Conservation (phyloP, 2,113 vertebrate species). For the Macroglossus sobrinus region DNA sequence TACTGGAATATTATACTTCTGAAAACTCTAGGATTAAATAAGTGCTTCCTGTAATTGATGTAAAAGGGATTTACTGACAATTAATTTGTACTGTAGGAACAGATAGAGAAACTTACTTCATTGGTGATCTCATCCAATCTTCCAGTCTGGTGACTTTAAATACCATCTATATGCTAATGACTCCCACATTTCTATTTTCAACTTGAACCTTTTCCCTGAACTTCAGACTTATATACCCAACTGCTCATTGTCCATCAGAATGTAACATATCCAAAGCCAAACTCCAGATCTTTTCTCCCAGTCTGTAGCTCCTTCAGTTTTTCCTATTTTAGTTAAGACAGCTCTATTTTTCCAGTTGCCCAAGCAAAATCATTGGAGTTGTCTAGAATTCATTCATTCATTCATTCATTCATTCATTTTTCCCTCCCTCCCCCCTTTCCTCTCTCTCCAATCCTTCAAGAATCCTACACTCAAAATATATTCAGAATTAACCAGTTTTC, state of each 20-base stretch:
- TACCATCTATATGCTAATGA: not conserved
- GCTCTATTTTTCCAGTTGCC: not conserved
- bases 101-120: conserved; percentile 19
- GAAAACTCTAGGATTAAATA: conserved; percentile 6
- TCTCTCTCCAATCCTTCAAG: not conserved
- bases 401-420: not conserved
- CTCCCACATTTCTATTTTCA: conserved; percentile 4
- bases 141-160: not conserved
- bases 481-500: not conserved
- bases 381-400: not conserved
- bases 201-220: not conserved
- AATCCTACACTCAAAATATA: not conserved
- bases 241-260: not conserved
- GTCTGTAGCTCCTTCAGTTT: not conserved
- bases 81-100: not conserved
- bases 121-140: not conserved
- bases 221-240: not conserved
- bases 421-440: too few species aligned
- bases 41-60: not conserved
- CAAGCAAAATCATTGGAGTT: not conserved
- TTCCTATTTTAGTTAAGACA: not conserved
- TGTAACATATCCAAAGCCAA: not conserved
- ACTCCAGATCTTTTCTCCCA: not conserved
- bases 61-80: conserved; percentile 3
- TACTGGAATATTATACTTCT: not conserved